Base-by-base conservation (phyloP, 2,797 vertebrate genomes). In the Enteromius paludinosus region DNA sequence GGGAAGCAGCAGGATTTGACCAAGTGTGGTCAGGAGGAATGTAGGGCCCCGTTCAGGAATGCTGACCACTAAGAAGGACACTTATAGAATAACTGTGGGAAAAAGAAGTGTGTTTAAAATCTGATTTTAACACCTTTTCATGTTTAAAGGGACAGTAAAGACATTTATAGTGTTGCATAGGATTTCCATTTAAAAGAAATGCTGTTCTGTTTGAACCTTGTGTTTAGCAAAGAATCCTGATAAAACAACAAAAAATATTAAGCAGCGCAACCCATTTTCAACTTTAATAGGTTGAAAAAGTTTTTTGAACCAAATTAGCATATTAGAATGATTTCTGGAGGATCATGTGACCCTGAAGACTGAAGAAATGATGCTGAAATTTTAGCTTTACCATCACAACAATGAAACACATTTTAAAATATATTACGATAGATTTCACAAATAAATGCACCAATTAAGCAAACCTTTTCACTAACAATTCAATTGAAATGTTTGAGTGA, bases 81-180 rank as follows among this genome's bases (percentile, higher is more conserved):
- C 80, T 79, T 87, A 84, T 82, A 81, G 88, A 82, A 77, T 41
- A 64, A 75, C 78, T 84, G 81, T 85, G 81, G 79, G 81, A 83
- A 86, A 79, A 62, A 70, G 66, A 43, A 28, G 11, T 1, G 5
- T 72, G 14, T 41, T 59, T 78, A 28, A 78, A 61, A 20, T 30
- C 30, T 23, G 7, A 56, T 59, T 74, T 1, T 43, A 47, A 79
- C 66, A 71, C 38, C 49, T 79, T 38, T 61, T 61, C 43, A 38
- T 54, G 14, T n/a, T 52, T 33, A 9, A 65, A 17, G 11, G 33
- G n/a, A 66, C 62, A 33, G 43, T 25, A 10, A 28, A 70, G 15
- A 11, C 68, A 28, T 17, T 45, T 28, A 28, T 70, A 47, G 17
- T 5, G 17, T 71, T 71, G 17, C 69, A 49, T 30, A 30, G 10